Evolutionary conservation across 2,113 vertebrate genomes (phyloP).

Genomic region (Halichoerus grypus): DNA sequence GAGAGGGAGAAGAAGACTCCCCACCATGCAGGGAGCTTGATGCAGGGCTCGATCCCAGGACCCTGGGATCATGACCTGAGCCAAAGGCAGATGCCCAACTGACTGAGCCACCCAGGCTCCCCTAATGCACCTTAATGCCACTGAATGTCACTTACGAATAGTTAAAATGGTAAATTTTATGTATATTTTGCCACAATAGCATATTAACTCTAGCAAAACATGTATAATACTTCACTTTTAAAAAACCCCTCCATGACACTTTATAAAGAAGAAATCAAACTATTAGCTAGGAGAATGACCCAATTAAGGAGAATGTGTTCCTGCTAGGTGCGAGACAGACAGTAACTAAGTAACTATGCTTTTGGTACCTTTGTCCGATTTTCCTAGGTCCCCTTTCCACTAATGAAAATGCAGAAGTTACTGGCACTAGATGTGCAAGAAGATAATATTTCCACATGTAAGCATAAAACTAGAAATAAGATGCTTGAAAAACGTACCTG

Average conservation of each 20-base stretch:
- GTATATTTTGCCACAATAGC: not conserved
- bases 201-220: not conserved
- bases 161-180: not conserved
- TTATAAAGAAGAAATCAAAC: conserved; percentile 31
- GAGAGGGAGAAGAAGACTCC: too few relatives aligned
- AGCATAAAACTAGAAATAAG: conserved; percentile 5
- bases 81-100: not conserved
- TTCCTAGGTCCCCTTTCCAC: not conserved
- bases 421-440: not conserved
- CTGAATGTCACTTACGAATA: not conserved
- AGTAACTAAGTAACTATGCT: not conserved
- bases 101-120: not conserved
- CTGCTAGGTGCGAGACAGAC: not conserved
- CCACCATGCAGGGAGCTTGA: too few relatives aligned
- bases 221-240: not conserved
- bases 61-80: too few relatives aligned
- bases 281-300: not conserved
- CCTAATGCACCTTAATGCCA: not conserved
- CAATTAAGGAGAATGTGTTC: not conserved
- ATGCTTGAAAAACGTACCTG: conserved; percentile 88
- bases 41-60: too few relatives aligned
- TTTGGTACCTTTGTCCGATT: not conserved
- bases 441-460: not conserved
- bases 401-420: conserved; percentile 28
- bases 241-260: not conserved